These are phyloP conservation scores for Chaetodon trifasciatus DNA, from an alignment of 2,797 vertebrate species.

Conservation along the genomic window DNA sequence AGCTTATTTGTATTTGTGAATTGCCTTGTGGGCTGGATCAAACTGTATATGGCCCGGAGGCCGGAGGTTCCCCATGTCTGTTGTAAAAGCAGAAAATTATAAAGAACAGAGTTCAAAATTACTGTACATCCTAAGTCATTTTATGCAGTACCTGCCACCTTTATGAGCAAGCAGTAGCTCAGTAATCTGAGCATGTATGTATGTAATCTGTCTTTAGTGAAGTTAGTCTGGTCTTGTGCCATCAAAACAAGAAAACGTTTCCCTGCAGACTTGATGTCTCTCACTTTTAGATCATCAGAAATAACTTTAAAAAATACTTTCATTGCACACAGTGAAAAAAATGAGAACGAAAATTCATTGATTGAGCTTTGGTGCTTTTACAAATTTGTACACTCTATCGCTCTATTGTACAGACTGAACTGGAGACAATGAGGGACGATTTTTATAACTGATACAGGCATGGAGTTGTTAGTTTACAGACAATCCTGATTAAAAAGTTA, in stretches of 20 bases:
- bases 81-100: background rate
- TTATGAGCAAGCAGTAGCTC: background rate
- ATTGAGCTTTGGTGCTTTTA: background rate
- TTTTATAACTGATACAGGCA: constrained; percentile 15
- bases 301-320: background rate
- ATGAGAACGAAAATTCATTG: background rate
- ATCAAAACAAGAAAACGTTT: background rate
- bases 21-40: too few species aligned
- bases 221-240: background rate
- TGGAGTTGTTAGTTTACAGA: constrained; percentile 30
- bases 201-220: background rate
- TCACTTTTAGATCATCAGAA: background rate
- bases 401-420: background rate
- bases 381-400: background rate
- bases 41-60: too few species aligned
- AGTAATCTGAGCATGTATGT: background rate
- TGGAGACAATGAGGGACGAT: background rate
- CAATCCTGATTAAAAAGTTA: constrained; percentile 16
- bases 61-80: too few species aligned
- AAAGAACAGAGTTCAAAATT: constrained; percentile 9
- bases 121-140: background rate
- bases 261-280: background rate
- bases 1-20: too few species aligned
- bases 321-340: background rate
- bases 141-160: background rate